These are phyloP conservation scores for Gymnothorax javanicus DNA, from an alignment of 2,797 vertebrate genomes.

Conservation along the genomic window DNA sequence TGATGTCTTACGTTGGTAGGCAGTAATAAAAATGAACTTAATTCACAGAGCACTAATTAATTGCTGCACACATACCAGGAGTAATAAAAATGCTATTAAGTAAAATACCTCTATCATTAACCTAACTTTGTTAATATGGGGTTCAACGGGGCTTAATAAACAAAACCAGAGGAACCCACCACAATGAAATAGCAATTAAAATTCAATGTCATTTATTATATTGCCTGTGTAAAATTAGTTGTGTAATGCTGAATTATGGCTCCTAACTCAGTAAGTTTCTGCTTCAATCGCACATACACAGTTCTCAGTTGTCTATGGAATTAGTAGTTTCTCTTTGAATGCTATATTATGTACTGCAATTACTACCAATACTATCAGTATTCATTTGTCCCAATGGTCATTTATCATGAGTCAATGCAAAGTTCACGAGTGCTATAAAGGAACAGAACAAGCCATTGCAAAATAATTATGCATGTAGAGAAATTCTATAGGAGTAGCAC, in stretches of 20 bases:
- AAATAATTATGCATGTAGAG: background rate
- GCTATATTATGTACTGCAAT: background rate
- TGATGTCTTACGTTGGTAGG: conserved; percentile 76
- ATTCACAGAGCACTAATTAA: conserved; percentile 75
- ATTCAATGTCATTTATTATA: conserved; percentile 73
- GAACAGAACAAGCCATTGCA: background rate
- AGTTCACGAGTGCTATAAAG: background rate
- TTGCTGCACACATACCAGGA: conserved; percentile 75
- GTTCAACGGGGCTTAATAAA: conserved; percentile 79
- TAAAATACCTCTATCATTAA: conserved; percentile 85
- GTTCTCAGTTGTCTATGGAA: too few relatives aligned
- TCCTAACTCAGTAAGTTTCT: conserved; percentile 31
- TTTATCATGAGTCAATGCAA: background rate
- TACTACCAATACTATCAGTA: background rate
- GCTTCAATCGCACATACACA: background rate
- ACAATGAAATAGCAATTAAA: conserved; percentile 73
- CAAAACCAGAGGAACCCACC: conserved; percentile 69
- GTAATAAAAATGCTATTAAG: conserved; percentile 85
- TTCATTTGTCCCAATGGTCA: conserved; percentile 5
- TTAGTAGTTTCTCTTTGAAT: background rate
- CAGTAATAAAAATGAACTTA: conserved; percentile 71
- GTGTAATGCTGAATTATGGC: conserved; percentile 51
- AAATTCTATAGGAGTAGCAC: background rate
- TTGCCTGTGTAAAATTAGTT: conserved; percentile 58
- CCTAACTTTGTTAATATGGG: conserved; percentile 80